A percentile compares a stretch with the other conserved stretches of the same genome.
phyloP scores from a whole-genome alignment of 2,888 invertebrate genomes.

The Leptodirus hochenwartii region DNA sequence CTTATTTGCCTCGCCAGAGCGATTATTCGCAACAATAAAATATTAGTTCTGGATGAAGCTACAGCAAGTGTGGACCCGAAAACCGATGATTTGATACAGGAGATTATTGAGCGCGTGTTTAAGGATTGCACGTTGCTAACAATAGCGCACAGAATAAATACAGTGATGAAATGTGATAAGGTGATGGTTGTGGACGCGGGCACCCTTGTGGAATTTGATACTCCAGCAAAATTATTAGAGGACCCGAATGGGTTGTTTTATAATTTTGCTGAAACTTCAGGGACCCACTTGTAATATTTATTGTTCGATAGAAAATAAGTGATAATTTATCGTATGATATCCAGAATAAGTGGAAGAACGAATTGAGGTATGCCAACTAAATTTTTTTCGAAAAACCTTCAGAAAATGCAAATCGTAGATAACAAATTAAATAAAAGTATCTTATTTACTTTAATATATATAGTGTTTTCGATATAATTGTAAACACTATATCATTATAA shows the following conservation, averaged over 20 bases:
- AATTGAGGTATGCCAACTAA: too few species aligned
- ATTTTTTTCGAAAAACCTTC: too few species aligned
- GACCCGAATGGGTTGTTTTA: conserved; percentile 43
- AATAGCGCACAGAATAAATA: conserved; percentile 21
- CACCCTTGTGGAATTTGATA: conserved; percentile 12
- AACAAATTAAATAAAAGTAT: too few species aligned
- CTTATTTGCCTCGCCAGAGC: conserved; percentile 47
- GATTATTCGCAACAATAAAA: conserved; percentile 23
- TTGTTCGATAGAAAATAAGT: too few species aligned
- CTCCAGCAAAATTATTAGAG: conserved; percentile 11
- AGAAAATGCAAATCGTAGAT: too few species aligned
- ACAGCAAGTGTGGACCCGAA: conserved; percentile 61
- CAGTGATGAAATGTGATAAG: conserved; percentile 34
- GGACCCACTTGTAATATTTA: too few species aligned
- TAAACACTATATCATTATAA: too few species aligned
- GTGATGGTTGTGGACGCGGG: conserved; percentile 32
- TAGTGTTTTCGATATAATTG: too few species aligned
- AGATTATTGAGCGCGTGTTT: conserved; percentile 30
- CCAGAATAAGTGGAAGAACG: too few species aligned
- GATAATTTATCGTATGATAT: too few species aligned
- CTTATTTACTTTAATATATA: too few species aligned
- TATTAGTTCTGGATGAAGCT: conserved; percentile 37
- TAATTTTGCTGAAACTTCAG: too few species aligned
- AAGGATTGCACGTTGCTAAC: conserved; percentile 32
- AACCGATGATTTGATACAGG: conserved; percentile 58